phyloP scores from a whole-genome alignment of 2,797 vertebrate species.

The Setipinna tenuifilis region DNA sequence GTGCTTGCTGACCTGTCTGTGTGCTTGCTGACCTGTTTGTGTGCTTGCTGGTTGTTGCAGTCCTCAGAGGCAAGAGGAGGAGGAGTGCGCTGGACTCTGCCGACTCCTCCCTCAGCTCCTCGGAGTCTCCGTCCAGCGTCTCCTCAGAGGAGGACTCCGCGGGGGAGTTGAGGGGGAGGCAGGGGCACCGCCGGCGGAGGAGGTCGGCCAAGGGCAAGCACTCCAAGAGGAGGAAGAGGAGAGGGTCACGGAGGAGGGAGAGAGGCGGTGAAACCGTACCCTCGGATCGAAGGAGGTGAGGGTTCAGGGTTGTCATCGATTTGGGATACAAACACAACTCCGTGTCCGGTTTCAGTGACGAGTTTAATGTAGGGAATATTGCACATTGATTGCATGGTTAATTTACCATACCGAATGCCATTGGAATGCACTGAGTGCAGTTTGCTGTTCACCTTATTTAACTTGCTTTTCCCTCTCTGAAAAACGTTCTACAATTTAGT shows the following conservation, averaged over 20 bases:
- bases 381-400: not conserved
- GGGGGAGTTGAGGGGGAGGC: slow-evolving; percentile 77
- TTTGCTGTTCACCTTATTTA: not conserved
- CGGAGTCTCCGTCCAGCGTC: slow-evolving; percentile 69
- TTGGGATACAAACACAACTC: not conserved
- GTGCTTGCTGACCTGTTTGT: too few species aligned
- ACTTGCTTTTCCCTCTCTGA: not conserved
- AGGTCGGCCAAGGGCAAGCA: slow-evolving; percentile 80
- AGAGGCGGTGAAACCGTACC: slow-evolving; percentile 61
- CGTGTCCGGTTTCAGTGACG: not conserved
- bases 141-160: slow-evolving; percentile 80
- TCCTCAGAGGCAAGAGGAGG: slow-evolving; percentile 81
- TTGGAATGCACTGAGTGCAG: not conserved
- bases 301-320: slow-evolving; percentile 8
- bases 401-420: not conserved
- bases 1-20: too few species aligned
- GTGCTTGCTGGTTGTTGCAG: too few species aligned
- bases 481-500: not conserved
- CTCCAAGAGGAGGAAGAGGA: slow-evolving; percentile 76
- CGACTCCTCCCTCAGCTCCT: slow-evolving; percentile 80
- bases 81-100: slow-evolving; percentile 78
- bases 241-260: slow-evolving; percentile 69
- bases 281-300: slow-evolving; percentile 71
- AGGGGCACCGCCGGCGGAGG: slow-evolving; percentile 74
- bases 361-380: not conserved